Conservation (phyloP, 2,888 invertebrate species). For the Chrysomela aeneicollis region DNA sequence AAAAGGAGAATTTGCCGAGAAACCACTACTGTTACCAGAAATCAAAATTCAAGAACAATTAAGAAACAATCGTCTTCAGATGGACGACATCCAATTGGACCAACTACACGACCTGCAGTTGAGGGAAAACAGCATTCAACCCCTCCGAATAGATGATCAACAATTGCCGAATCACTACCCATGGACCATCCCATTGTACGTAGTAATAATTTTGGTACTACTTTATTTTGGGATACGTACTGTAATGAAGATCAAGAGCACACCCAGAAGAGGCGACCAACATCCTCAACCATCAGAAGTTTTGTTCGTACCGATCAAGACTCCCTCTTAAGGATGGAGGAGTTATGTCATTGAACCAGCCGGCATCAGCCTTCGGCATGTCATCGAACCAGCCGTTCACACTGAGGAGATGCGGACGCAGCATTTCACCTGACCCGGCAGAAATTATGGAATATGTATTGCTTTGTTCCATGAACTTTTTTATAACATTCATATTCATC, state of each 20-base stretch:
- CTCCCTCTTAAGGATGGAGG: background rate
- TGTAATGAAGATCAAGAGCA: background rate
- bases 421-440: too few species aligned
- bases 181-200: slow-evolving; percentile 4
- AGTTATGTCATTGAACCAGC: background rate
- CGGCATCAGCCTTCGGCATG: background rate
- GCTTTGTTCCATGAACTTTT: too few species aligned
- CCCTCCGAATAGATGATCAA: background rate
- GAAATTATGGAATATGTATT: too few species aligned
- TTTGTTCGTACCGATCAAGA: background rate
- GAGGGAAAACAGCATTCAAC: slow-evolving; percentile 1
- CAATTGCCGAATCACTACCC: background rate
- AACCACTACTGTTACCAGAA: slow-evolving; percentile 8
- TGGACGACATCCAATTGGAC: slow-evolving; percentile 1
- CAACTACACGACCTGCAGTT: slow-evolving; percentile 7
- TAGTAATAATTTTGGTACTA: background rate
- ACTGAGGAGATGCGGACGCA: too few species aligned
- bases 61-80: background rate
- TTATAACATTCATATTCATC: too few species aligned
- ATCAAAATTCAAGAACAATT: background rate
- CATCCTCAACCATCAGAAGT: background rate
- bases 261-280: background rate
- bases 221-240: background rate
- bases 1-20: slow-evolving; percentile 4
- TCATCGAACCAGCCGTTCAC: too few species aligned